A percentile compares a stretch with the other conserved stretches of the same genome.
These are phyloP conservation scores for Sternarchorhynchus goeldii DNA, from an alignment of 2,797 vertebrate genomes.

Conservation along the genomic window DNA sequence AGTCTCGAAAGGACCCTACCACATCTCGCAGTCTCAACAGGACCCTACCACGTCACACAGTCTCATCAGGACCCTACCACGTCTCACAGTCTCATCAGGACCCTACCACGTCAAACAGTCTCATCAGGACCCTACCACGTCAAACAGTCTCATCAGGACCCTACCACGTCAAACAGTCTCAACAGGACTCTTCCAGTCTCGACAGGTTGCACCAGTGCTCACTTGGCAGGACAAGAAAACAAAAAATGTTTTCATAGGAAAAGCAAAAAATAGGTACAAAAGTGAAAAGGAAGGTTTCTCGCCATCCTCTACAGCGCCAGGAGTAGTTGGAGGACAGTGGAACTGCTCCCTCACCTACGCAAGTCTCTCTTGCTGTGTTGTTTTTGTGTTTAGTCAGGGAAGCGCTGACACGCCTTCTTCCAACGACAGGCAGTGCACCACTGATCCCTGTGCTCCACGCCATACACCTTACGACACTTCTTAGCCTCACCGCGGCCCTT, in stretches of 20 bases:
- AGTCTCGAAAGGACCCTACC: too few relatives aligned
- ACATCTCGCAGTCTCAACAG: conserved; percentile 21
- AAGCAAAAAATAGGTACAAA: conserved; percentile 58
- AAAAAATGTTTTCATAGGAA: conserved; percentile 60
- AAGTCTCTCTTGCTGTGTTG: conserved; percentile 62
- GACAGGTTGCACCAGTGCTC: conserved; percentile 68
- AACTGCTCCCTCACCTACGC: conserved; percentile 48
- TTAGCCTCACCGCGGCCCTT: conserved; percentile 79
- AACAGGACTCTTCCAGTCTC: conserved; percentile 63
- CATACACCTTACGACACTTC: conserved; percentile 82
- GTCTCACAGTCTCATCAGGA: conserved; percentile 2
- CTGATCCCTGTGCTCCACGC: conserved; percentile 77
- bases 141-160: conserved; percentile 53
- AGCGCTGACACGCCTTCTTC: conserved; percentile 82
- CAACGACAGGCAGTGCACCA: conserved; percentile 82
- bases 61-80: too few relatives aligned
- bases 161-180: conserved; percentile 70
- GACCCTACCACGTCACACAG: conserved; percentile 30
- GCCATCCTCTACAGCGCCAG: conserved; percentile 53
- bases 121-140: too few relatives aligned
- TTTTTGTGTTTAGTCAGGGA: conserved; percentile 72
- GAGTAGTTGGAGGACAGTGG: conserved; percentile 25
- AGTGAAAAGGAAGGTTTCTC: conserved; percentile 58
- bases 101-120: too few relatives aligned
- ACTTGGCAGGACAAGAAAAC: conserved; percentile 62